phyloP scores from a whole-genome alignment of 92 coral and sea anemone genomes.

The Phenganax marumi region DNA sequence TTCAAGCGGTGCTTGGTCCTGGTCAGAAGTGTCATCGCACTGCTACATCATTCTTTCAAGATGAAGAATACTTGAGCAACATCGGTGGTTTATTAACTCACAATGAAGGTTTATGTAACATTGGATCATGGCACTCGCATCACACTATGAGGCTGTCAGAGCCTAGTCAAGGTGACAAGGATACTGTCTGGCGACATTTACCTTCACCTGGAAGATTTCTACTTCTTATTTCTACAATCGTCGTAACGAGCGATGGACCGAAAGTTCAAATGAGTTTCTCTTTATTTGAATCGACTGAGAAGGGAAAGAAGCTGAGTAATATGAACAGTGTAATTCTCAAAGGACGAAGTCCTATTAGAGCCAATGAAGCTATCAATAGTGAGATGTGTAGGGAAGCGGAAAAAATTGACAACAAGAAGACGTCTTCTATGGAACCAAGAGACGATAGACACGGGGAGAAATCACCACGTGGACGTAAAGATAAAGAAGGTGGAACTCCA shows the following conservation, averaged over 20 bases:
- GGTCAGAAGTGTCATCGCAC: constrained; percentile 64
- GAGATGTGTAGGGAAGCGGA: neutral
- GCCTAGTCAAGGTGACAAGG: constrained; percentile 74
- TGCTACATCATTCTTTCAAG: constrained; percentile 67
- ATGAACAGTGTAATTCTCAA: constrained; percentile 20
- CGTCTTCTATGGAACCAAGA: neutral
- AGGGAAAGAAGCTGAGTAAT: neutral
- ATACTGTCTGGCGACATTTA: constrained; percentile 65
- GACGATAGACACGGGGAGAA: neutral
- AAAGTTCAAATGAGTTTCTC: constrained; percentile 16
- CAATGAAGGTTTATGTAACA: constrained; percentile 67
- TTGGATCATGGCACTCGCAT: constrained; percentile 96
- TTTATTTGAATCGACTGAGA: constrained; percentile 15
- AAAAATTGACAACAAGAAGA: neutral
- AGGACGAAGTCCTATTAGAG: constrained; percentile 25
- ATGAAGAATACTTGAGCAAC: constrained; percentile 61
- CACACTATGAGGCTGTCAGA: constrained; percentile 65
- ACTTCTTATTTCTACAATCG: constrained; percentile 71
- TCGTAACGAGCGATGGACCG: neutral
- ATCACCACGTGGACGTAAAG: neutral
- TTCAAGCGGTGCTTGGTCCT: constrained; percentile 78
- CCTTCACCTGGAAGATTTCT: constrained; percentile 72
- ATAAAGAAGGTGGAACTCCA: neutral
- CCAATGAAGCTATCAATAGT: neutral
- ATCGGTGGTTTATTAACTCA: constrained; percentile 64